phyloP scores from a whole-genome alignment of 1,140 invertebrate species.

The Ceratoteleas bidentatus region DNA sequence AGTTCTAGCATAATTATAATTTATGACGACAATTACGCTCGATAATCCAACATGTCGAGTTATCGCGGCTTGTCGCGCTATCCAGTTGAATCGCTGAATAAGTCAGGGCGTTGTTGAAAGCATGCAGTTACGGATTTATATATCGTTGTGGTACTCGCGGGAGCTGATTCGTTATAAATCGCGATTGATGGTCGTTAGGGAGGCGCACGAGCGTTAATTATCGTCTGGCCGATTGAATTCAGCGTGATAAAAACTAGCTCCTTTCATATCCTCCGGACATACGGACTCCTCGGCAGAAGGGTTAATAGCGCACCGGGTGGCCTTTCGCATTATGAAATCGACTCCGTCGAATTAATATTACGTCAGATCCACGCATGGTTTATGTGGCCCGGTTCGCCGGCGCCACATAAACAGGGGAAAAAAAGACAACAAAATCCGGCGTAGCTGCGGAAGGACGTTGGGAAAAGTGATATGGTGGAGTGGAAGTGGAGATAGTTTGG shows the following conservation, averaged over 20 bases:
- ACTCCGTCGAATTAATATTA: slow-evolving; percentile 41
- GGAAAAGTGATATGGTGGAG: background rate
- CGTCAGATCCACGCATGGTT: slow-evolving; percentile 30
- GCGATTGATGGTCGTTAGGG: slow-evolving; percentile 70
- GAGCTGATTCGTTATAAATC: slow-evolving; percentile 72
- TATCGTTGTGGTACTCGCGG: slow-evolving; percentile 49
- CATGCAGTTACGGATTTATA: slow-evolving; percentile 67
- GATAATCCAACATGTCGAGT: slow-evolving; percentile 60
- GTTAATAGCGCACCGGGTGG: slow-evolving; percentile 54
- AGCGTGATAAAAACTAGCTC: slow-evolving; percentile 72
- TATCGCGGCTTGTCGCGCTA: slow-evolving; percentile 38
- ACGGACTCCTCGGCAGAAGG: slow-evolving; percentile 33
- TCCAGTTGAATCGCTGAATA: slow-evolving; percentile 66
- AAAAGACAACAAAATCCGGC: slow-evolving; percentile 4
- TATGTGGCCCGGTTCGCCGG: slow-evolving; percentile 6
- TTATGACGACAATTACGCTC: slow-evolving; percentile 46
- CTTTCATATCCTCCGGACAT: slow-evolving; percentile 58
- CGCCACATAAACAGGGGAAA: no score
- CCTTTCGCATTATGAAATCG: slow-evolving; percentile 57
- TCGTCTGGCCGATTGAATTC: slow-evolving; percentile 71
- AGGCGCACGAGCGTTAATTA: slow-evolving; percentile 74
- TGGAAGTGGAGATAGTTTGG: no score
- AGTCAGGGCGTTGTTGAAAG: slow-evolving; percentile 65
- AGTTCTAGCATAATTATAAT: slow-evolving; percentile 52
- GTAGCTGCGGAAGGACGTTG: background rate